Evolutionary conservation across 2,888 invertebrate species (phyloP).

Genomic region (Napeogenes inachia): DNA sequence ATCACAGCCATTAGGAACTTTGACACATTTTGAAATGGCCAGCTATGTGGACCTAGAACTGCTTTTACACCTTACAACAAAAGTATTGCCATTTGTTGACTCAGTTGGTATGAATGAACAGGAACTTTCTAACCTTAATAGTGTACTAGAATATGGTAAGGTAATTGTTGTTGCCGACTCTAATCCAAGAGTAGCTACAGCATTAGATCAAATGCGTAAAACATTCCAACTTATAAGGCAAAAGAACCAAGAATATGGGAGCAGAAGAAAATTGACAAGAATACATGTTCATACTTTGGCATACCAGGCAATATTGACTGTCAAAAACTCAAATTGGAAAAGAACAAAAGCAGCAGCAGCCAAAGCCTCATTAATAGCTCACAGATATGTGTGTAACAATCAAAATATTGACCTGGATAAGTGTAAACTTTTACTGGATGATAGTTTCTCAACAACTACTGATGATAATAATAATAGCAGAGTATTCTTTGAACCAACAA

Average conservation of each 20-base stretch:
- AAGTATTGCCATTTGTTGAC: slow-evolving; percentile 85
- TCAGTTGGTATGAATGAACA: slow-evolving; percentile 94
- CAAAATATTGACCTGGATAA: slow-evolving; percentile 72
- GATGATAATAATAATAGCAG: slow-evolving; percentile 71
- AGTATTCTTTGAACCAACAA: slow-evolving; percentile 81
- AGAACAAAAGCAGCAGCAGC: slow-evolving; percentile 87
- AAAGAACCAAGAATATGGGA: slow-evolving; percentile 57
- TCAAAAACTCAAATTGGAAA: slow-evolving; percentile 83
- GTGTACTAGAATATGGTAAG: slow-evolving; percentile 82
- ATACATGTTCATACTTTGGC: slow-evolving; percentile 92
- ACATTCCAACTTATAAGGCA: slow-evolving; percentile 76
- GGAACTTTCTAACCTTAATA: slow-evolving; percentile 86
- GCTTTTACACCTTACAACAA: slow-evolving; percentile 80
- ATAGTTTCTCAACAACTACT: slow-evolving; percentile 87
- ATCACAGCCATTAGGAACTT: slow-evolving; percentile 76
- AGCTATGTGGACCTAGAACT: slow-evolving; percentile 86
- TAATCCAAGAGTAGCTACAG: slow-evolving; percentile 86
- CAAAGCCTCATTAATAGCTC: slow-evolving; percentile 88
- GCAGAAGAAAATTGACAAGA: slow-evolving; percentile 80
- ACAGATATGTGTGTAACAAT: slow-evolving; percentile 88
- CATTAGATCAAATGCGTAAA: slow-evolving; percentile 88
- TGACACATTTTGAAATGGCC: slow-evolving; percentile 91
- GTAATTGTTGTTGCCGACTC: slow-evolving; percentile 86
- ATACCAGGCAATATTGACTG: slow-evolving; percentile 89
- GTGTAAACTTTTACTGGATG: slow-evolving; percentile 83